These are phyloP conservation scores for Cataglyphis albicans DNA, from an alignment of 2,888 invertebrate genomes.

Conservation along the genomic window DNA sequence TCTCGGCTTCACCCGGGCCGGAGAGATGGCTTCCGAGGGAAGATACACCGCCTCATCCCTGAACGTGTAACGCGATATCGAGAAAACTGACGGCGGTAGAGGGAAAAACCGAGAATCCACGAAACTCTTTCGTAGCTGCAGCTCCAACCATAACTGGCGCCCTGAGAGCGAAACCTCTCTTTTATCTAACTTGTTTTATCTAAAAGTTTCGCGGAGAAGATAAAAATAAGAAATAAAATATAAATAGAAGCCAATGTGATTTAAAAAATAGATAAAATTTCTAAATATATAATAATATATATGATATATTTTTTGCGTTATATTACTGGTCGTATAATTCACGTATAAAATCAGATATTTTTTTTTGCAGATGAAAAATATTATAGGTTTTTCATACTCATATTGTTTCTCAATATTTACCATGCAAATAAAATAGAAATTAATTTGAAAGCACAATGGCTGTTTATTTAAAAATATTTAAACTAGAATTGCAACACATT, in stretches of 20 bases:
- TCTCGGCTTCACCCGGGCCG: constrained; percentile 65
- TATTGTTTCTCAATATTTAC: background rate
- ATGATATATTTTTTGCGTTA: background rate
- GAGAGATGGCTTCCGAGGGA: constrained; percentile 57
- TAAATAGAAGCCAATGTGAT: constrained; percentile 15
- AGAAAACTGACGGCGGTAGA: constrained; percentile 52
- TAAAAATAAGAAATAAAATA: background rate
- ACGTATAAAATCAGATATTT: background rate
- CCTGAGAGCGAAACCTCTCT: constrained; percentile 15
- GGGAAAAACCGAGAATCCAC: constrained; percentile 60
- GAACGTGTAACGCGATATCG: constrained; percentile 48
- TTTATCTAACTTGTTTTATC: background rate
- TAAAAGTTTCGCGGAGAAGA: constrained; percentile 25
- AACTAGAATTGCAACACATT: background rate
- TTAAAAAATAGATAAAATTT: constrained; percentile 1
- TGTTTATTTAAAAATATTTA: background rate
- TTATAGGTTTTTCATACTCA: background rate
- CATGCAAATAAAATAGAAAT: background rate
- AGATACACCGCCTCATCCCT: constrained; percentile 47
- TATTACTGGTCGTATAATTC: background rate
- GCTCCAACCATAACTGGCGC: constrained; percentile 20
- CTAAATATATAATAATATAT: background rate
- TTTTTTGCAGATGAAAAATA: background rate
- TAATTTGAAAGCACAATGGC: background rate
- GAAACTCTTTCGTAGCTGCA: constrained; percentile 37